A percentile compares a stretch with the other conserved stretches of the same genome.
Evolutionary conservation across 2,113 vertebrate genomes (phyloP).

Genomic region (Muntiacus muntjak): DNA sequence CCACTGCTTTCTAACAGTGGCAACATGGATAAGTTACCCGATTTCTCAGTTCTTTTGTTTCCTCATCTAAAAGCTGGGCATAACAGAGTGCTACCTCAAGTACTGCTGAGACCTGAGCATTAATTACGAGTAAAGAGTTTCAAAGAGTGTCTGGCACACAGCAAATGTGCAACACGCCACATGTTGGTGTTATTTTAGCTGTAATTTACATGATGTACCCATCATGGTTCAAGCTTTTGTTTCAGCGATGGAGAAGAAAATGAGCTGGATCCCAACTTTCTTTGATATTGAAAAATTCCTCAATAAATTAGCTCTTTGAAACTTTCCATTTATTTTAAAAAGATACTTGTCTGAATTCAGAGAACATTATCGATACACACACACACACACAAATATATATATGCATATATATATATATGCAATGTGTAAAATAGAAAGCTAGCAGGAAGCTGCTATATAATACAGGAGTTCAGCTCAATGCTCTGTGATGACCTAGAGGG

Average conservation of each 20-base stretch:
- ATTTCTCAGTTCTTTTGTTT: background rate
- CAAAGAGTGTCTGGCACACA: background rate
- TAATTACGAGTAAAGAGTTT: background rate
- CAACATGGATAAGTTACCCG: background rate
- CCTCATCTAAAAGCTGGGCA: background rate
- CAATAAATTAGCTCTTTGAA: background rate
- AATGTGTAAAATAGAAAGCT: background rate
- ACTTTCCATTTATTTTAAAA: background rate
- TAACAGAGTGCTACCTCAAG: background rate
- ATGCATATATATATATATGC: background rate
- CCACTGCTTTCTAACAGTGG: background rate
- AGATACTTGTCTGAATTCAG: background rate
- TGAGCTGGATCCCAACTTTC: background rate
- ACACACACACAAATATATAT: too few species aligned
- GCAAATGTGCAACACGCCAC: background rate
- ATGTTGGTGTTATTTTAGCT: fast-evolving
- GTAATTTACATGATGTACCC: background rate
- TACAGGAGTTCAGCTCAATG: background rate
- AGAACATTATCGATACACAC: background rate
- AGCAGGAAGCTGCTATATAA: background rate
- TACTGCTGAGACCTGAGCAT: background rate
- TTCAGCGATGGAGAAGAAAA: background rate
- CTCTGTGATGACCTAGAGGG: background rate
- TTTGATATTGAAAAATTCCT: background rate
- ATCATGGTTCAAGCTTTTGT: background rate